Evolutionary conservation across 2,888 invertebrate species (phyloP), one percentile per base, ranked within the genome.

Genomic region (Nomada goodeniana): DNA sequence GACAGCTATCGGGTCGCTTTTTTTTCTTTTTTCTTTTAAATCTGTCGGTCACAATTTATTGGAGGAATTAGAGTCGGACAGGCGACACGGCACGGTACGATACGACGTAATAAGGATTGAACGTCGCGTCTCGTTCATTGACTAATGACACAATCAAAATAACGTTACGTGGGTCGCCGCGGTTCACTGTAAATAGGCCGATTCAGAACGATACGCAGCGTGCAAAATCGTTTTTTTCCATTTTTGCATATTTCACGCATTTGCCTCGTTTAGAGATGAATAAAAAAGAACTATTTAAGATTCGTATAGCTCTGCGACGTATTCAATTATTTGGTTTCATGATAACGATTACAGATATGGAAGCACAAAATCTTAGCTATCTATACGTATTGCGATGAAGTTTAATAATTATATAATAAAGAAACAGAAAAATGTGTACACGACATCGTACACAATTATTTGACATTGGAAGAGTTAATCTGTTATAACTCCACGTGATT

Each of bases 101-200:
- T 44, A 63, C 53, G 52, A 65, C 61, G 55, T 70, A 73, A 73
- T 55, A 70, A 63, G 76, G 73, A 79, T 75, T 69, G 72, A 72
- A 75, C 71, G 78, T 68, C 75, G 83, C 76, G 80, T 80, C 79
- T 74, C 85, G 78, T 85, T 86, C 77, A 86, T 86, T 86, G 80
- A 83, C 76, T 83, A 86, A 86, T 65, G 80, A 78, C 77, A 83
- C 80, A 85, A 86, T 86, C 78, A 86, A 86, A 86, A 86, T 86
- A 85, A 80, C 70, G 78, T 86, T 79, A 77, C 80, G 65, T 59
- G 60, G 74, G 76, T 68, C 76, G 84, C 72, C 82, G 69, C 74
- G 63, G 70, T 67, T 76, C 83, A 74, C 74, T 83, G 81, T 76
- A 71, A 84, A 76, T 79, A 79, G 76, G 76, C 36, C 75, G 83